These are phyloP conservation scores for Sanderia malayensis DNA, from an alignment of 30 jellyfish, hydroid and myxozoan species.

Conservation along the genomic window DNA sequence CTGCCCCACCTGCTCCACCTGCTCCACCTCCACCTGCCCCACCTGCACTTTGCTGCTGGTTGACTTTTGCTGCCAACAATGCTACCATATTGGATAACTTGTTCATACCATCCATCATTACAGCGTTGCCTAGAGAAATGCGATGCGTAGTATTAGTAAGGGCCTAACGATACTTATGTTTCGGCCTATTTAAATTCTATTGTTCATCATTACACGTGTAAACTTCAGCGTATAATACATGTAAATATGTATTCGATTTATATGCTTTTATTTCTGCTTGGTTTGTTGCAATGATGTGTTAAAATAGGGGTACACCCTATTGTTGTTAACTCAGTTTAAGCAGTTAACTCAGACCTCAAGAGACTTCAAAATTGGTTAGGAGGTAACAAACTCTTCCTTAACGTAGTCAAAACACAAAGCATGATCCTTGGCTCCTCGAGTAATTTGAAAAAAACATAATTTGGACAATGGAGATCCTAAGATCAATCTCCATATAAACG, in stretches of 20 bases:
- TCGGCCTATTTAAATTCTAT: too few species aligned
- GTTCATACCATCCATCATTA: constrained; percentile 70
- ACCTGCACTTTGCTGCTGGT: constrained; percentile 57
- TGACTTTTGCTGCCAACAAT: constrained; percentile 57
- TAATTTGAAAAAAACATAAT: constrained; percentile 1
- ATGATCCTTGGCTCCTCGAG: constrained; percentile 26
- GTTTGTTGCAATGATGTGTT: too few species aligned
- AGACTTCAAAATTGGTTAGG: too few species aligned
- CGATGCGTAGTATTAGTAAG: too few species aligned
- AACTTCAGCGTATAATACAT: too few species aligned
- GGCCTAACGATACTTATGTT: too few species aligned
- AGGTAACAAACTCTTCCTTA: constrained; percentile 9
- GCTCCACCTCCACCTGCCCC: constrained; percentile 75
- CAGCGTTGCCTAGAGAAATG: constrained; percentile 59
- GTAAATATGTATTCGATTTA: too few species aligned
- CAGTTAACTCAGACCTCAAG: too few species aligned
- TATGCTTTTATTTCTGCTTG: too few species aligned
- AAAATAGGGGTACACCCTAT: too few species aligned
- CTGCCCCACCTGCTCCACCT: constrained; percentile 66
- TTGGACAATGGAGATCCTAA: constrained; percentile 20
- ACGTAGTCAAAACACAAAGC: not conserved
- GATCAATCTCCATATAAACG: constrained; percentile 24
- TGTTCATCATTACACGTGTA: too few species aligned
- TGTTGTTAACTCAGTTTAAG: too few species aligned
- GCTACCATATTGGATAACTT: constrained; percentile 75